Evolutionary conservation across 2,888 invertebrate genomes (phyloP).

Genomic region (Chirona hameri): DNA sequence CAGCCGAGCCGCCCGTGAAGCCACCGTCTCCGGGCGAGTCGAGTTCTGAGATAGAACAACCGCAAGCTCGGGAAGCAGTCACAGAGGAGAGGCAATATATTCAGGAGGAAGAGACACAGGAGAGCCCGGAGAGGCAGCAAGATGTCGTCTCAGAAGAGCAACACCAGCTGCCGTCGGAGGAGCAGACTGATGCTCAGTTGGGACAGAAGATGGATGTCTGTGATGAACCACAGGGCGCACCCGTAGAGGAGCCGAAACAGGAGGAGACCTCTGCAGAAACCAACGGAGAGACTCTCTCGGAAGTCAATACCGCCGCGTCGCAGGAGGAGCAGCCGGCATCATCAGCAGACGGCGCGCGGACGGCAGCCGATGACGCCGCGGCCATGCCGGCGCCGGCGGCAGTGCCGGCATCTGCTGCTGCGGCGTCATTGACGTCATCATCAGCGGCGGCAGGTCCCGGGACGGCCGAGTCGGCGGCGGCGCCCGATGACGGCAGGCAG

Average conservation of each 20-base stretch:
- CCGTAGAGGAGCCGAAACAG: not conserved
- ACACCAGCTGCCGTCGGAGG: too few relatives aligned
- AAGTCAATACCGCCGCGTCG: not conserved
- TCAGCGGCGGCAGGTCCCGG: too few relatives aligned
- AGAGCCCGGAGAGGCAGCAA: too few relatives aligned
- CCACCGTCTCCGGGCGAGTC: too few relatives aligned
- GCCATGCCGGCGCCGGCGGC: slow-evolving; percentile 31
- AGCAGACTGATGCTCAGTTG: too few relatives aligned
- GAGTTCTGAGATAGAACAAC: too few relatives aligned
- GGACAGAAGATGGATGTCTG: not conserved
- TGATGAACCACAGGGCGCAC: not conserved
- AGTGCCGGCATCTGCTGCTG: not conserved
- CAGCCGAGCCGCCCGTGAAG: too few relatives aligned
- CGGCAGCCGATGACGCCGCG: not conserved
- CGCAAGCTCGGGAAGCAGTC: too few relatives aligned
- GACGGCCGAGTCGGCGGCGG: not conserved
- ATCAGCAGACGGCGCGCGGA: not conserved
- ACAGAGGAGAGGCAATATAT: too few relatives aligned
- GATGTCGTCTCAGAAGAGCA: too few relatives aligned
- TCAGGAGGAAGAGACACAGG: too few relatives aligned
- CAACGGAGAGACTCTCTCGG: not conserved
- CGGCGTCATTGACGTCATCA: slow-evolving; percentile 34
- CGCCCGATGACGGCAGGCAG: not conserved
- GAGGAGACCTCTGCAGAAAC: not conserved
- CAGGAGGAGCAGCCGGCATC: not conserved